Conservation (phyloP, 2,113 vertebrate species). For the Motacilla alba region DNA sequence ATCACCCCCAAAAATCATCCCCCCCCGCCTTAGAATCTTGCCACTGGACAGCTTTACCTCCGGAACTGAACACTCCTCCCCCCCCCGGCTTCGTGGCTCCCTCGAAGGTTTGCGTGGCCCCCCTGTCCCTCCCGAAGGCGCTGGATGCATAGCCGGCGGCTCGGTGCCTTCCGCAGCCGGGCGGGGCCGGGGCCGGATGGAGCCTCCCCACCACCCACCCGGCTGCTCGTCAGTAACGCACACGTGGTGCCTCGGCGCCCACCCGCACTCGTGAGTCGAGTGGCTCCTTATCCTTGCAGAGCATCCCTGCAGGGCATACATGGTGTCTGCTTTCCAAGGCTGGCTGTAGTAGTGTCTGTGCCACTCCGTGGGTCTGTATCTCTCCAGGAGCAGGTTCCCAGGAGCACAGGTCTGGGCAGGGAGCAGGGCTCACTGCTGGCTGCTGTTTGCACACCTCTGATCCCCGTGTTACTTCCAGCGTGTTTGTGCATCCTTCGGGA, state of each 20-base stretch:
- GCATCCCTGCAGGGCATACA: not conserved
- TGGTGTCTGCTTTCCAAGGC: not conserved
- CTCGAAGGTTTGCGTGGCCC: not conserved
- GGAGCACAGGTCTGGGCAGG: fast-evolving
- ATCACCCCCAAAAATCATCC: not conserved
- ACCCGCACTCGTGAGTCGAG: fast-evolving
- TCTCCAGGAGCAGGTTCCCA: not conserved
- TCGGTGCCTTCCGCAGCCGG: not conserved
- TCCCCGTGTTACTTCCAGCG: fast-evolving
- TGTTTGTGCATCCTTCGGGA: not conserved
- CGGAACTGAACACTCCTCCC: not conserved
- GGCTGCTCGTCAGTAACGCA: not conserved
- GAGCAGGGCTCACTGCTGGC: fast-evolving
- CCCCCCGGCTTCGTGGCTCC: not conserved
- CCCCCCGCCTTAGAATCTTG: not conserved
- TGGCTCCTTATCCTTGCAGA: not conserved
- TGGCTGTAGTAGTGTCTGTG: fast-evolving
- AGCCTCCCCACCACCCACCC: not conserved
- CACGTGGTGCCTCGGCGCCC: not conserved
- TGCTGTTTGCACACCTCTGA: not conserved
- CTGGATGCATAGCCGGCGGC: not conserved
- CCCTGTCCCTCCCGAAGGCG: fast-evolving
- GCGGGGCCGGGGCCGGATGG: not conserved
- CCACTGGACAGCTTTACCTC: not conserved
- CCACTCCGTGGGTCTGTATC: not conserved